A percentile compares a stretch with the other conserved stretches of the same genome.
phyloP scores from a whole-genome alignment of 2,113 vertebrate genomes.

The Bathybates hornii region DNA sequence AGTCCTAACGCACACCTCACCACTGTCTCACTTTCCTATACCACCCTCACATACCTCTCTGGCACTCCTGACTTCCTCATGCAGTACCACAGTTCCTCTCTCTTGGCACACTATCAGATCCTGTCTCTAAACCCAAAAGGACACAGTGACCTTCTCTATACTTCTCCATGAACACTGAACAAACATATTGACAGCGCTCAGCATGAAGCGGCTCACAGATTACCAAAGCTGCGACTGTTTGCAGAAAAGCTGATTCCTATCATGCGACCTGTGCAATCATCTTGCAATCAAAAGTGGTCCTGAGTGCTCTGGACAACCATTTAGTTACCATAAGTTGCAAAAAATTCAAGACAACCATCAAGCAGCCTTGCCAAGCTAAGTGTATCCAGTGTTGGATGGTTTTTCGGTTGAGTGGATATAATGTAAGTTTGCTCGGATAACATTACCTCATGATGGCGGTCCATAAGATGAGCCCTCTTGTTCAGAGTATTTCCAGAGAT shows the following conservation, averaged over 20 bases:
- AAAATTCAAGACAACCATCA: background rate
- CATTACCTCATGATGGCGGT: background rate
- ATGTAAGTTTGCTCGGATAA: background rate
- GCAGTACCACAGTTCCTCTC: background rate
- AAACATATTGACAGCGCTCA: background rate
- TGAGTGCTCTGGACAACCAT: background rate
- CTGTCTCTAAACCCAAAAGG: background rate
- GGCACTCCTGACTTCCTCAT: background rate
- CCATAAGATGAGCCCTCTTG: background rate
- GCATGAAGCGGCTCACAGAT: background rate
- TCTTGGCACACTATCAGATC: background rate
- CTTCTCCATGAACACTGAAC: background rate
- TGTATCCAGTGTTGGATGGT: background rate
- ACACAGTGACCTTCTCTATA: background rate
- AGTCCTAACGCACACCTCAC: background rate
- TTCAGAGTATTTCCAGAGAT: background rate
- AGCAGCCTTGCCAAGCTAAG: background rate
- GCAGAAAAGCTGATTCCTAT: background rate
- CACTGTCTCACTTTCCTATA: background rate
- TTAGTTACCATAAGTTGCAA: background rate
- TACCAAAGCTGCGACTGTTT: background rate
- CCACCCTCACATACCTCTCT: background rate
- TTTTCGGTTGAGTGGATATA: background rate
- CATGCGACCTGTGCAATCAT: background rate
- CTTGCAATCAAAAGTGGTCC: background rate